Evolutionary conservation across 2,113 vertebrate genomes (phyloP), one percentile per base, ranked within the genome.

Genomic region (Poecilia latipinna): DNA sequence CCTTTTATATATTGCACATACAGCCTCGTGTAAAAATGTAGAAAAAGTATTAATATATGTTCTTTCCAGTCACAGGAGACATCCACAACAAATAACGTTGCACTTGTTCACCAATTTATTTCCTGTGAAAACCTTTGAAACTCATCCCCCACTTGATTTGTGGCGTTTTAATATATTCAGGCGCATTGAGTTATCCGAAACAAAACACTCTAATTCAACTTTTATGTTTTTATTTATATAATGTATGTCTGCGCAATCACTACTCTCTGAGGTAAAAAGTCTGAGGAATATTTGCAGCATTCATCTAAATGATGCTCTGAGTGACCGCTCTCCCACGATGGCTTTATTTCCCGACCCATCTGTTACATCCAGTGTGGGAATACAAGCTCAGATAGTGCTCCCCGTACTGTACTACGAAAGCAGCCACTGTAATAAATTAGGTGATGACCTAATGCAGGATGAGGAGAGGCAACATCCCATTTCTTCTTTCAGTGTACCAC

Each of bases 371-470:
- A 80, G 74, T 78, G 81, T 90, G 89, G 82, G 88, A 86, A 86
- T 68, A 82, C 81, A 69, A 51, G 63, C 65, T 73, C 75, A 76
- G 67, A 75, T 64, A 75, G 37, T 24, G 29, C 65, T 74, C 60
- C 78, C 54, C 51, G n/a, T 54, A 82, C 86, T 70, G 77, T 83
- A 76, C 74, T 54, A 61, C 42, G 19, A 77, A 57, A 61, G 79
- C 79, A 80, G 72, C 81, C 72, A 32, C 77, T 22, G 86, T 54
- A 82, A 84, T 89, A 83, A 77, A 91, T 84, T 79, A 89, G 68
- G 70, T 78, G 82, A 87, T 90, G 86, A 91, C 85, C 87, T 86
- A 88, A 92, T 86, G 84, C 79, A 74, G 83, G 83, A 84, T 87
- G 80, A 89, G 89, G 85, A 88, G 72, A 83, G 78, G 84, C 85